phyloP scores from a whole-genome alignment of 2,797 vertebrate genomes.

The Urocyon cinereoargenteus region DNA sequence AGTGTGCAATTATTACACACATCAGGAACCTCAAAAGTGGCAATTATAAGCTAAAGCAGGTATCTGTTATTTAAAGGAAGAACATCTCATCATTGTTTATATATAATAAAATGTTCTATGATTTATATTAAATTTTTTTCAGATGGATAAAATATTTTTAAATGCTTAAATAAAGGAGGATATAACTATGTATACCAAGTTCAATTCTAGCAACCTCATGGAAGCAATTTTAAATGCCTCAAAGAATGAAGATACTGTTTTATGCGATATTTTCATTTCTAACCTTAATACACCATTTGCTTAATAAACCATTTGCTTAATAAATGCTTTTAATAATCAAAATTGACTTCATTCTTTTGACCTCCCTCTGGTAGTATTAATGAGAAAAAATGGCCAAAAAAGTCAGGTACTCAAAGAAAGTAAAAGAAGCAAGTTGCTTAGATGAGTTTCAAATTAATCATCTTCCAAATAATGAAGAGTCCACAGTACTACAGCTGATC shows the following conservation, averaged over 20 bases:
- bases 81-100: neutral
- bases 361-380: constrained; percentile 28
- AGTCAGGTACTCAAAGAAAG: constrained; percentile 55
- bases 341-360: constrained; percentile 43
- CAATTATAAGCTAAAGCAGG: neutral
- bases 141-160: constrained; percentile 1
- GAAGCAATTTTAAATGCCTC: neutral
- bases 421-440: constrained; percentile 48
- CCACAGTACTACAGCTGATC: constrained; percentile 51
- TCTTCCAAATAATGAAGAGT: constrained; percentile 36
- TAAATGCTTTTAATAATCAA: constrained; percentile 51
- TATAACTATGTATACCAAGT: constrained; percentile 1
- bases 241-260: constrained; percentile 40
- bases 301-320: constrained; percentile 22
- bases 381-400: constrained; percentile 56
- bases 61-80: constrained; percentile 41
- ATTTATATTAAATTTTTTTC: constrained; percentile 44
- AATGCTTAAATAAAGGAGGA: constrained; percentile 41
- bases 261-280: constrained; percentile 42
- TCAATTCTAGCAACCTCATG: constrained; percentile 1
- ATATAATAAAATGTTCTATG: constrained; percentile 12
- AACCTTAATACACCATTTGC: constrained; percentile 44
- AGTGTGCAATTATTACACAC: constrained; percentile 37
- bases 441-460: constrained; percentile 55
- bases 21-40: constrained; percentile 28